These are phyloP conservation scores for Oryctes rhinoceros DNA, from an alignment of 1,140 invertebrate genomes.

Conservation along the genomic window DNA sequence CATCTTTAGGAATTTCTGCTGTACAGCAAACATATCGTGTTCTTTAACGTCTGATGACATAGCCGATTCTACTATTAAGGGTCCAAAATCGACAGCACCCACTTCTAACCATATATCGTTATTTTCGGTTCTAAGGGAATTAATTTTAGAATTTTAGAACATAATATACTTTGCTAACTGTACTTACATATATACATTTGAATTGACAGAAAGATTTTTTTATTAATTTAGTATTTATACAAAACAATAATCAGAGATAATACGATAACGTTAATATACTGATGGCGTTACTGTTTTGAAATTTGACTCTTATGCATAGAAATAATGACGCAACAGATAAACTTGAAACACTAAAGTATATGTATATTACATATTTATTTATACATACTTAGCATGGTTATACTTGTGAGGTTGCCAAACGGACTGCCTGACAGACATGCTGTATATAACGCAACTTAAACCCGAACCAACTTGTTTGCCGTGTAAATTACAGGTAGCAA, in stretches of 20 bases:
- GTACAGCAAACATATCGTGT: constrained; percentile 78
- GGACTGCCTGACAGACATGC: constrained; percentile 77
- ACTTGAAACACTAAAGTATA: no score
- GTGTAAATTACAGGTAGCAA: constrained; percentile 94
- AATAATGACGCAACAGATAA: no score
- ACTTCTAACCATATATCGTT: constrained; percentile 91
- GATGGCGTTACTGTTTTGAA: no score
- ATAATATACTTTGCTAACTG: not conserved
- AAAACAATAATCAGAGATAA: no score
- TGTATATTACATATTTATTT: no score
- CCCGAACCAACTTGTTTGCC: constrained; percentile 89
- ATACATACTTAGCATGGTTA: constrained; percentile 54
- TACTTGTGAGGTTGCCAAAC: constrained; percentile 64
- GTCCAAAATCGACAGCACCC: constrained; percentile 88
- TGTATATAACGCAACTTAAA: constrained; percentile 86
- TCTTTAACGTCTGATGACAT: constrained; percentile 79
- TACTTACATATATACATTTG: constrained; percentile 11
- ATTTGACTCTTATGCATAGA: no score
- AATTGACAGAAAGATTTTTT: no score
- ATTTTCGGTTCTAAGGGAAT: constrained; percentile 58
- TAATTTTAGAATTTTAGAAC: constrained; percentile 6
- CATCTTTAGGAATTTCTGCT: constrained; percentile 83
- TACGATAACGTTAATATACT: no score
- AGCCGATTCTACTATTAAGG: constrained; percentile 92
- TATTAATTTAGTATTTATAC: no score